Percentiles rank a stretch among this genome's conserved stretches.
Evolutionary conservation across 2,797 vertebrate species (phyloP).

Genomic region (Cottoperca gobio): DNA sequence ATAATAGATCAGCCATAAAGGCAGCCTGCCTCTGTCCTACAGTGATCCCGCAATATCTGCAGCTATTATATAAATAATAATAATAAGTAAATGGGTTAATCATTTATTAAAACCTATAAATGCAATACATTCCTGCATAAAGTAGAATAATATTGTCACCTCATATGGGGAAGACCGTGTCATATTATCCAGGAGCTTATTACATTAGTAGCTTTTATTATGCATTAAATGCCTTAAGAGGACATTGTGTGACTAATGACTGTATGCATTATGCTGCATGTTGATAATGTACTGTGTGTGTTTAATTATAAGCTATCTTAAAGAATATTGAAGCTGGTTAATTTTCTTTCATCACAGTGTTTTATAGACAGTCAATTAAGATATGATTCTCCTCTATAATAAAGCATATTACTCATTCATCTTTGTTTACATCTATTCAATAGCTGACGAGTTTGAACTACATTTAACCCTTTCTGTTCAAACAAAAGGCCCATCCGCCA

Average conservation of each 20-base stretch:
- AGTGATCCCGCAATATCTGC: constrained; percentile 17
- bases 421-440: neutral
- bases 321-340: neutral
- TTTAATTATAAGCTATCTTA: neutral
- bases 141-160: neutral
- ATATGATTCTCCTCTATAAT: neutral
- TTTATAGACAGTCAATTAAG: neutral
- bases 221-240: neutral
- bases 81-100: neutral
- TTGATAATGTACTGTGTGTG: neutral
- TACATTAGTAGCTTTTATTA: constrained; percentile 1
- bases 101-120: neutral
- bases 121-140: neutral
- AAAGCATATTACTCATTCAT: neutral
- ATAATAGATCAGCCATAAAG: constrained; percentile 7
- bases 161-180: neutral
- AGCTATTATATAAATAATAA: too few species aligned
- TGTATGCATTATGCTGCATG: too few species aligned
- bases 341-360: neutral
- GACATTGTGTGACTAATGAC: neutral
- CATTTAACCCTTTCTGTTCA: neutral
- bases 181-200: constrained; percentile 3
- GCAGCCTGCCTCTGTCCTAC: neutral
- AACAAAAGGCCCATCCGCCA: neutral
- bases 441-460: neutral